Evolutionary conservation across 2,113 vertebrate species (phyloP).

Genomic region (Oryzias javanicus): DNA sequence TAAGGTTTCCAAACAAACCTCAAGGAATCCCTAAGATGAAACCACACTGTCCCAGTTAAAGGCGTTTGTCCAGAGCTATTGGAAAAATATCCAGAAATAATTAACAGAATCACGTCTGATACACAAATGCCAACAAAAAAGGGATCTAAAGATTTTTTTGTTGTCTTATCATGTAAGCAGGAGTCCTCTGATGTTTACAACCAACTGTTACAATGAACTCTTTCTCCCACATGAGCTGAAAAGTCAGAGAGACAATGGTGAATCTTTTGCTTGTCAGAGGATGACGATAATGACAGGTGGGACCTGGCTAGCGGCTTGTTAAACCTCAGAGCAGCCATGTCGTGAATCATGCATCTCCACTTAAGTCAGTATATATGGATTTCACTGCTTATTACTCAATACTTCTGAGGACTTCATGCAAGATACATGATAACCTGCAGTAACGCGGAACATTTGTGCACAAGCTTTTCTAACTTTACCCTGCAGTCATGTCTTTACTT

Average conservation of each 20-base stretch:
- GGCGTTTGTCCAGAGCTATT: too few species aligned
- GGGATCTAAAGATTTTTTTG: conserved; percentile 23
- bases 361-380: conserved; percentile 48
- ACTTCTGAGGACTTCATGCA: conserved; percentile 51
- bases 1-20: too few species aligned
- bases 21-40: too few species aligned
- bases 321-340: conserved; percentile 29
- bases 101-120: too few species aligned
- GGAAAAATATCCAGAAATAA: too few species aligned
- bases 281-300: conserved; percentile 34
- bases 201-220: conserved; percentile 24
- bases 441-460: conserved; percentile 28
- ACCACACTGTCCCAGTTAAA: too few species aligned
- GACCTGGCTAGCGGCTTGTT: conserved; percentile 24
- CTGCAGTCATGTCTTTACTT: neutral
- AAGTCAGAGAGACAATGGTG: neutral
- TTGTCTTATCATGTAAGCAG: too few species aligned
- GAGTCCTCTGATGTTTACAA: conserved; percentile 21
- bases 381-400: conserved; percentile 54
- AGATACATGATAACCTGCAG: conserved; percentile 50
- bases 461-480: conserved; percentile 19
- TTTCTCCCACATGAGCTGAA: conserved; percentile 26
- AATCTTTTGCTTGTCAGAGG: conserved; percentile 29
- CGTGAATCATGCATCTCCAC: conserved; percentile 38
- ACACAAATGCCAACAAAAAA: conserved; percentile 3